A percentile compares a stretch with the other conserved stretches of the same genome.
phyloP scores from a whole-genome alignment of 2,888 invertebrate genomes.

The Platypus cylindrus region DNA sequence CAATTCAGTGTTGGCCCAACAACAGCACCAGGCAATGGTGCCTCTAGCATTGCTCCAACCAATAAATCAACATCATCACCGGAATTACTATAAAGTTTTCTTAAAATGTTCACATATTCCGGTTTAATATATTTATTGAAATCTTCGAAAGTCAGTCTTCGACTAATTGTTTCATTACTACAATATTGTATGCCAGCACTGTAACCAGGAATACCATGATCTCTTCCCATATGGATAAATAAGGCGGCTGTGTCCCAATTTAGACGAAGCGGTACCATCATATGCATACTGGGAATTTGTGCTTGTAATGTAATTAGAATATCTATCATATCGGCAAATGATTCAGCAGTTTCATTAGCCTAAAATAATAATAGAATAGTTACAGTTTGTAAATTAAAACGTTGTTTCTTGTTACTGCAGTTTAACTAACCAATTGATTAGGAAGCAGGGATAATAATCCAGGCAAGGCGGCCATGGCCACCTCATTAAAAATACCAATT shows the following conservation, averaged over 20 bases:
- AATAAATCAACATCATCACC: constrained; percentile 71
- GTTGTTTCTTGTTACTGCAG: neutral
- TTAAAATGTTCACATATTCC: constrained; percentile 49
- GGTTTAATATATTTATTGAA: constrained; percentile 42
- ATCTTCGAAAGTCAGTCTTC: constrained; percentile 34
- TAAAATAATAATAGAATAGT: constrained; percentile 23
- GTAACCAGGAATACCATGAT: constrained; percentile 72
- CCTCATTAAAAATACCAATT: constrained; percentile 66
- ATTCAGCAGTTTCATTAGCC: constrained; percentile 43
- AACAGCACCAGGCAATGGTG: constrained; percentile 58
- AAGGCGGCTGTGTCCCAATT: constrained; percentile 38
- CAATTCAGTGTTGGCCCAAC: constrained; percentile 86
- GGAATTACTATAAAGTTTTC: constrained; percentile 53
- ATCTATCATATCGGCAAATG: constrained; percentile 40
- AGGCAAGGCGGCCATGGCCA: constrained; percentile 60
- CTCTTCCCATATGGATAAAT: constrained; percentile 53
- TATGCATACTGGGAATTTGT: constrained; percentile 45
- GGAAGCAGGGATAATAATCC: constrained; percentile 67
- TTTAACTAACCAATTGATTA: constrained; percentile 49
- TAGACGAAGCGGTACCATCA: constrained; percentile 29
- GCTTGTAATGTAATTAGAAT: constrained; percentile 53
- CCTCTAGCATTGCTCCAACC: constrained; percentile 72
- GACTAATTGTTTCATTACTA: constrained; percentile 30
- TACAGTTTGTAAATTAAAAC: neutral
- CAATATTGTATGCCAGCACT: constrained; percentile 55